Evolutionary conservation across 2,797 vertebrate species (phyloP).

Genomic region (Catharus ustulatus): DNA sequence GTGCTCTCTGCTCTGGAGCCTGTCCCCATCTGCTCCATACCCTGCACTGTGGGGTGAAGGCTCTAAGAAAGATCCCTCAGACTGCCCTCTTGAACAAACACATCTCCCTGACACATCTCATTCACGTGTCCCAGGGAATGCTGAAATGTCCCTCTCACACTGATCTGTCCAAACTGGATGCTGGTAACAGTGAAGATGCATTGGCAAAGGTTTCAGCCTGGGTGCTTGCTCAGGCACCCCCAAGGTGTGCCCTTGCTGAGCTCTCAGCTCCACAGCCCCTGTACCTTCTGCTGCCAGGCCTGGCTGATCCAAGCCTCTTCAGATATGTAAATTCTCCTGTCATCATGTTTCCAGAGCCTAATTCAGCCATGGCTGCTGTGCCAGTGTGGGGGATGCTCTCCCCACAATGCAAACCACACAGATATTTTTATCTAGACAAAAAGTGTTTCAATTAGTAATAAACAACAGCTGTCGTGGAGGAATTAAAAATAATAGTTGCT

Average conservation of each 20-base stretch:
- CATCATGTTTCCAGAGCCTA: rapidly evolving
- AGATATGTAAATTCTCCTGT: neutral
- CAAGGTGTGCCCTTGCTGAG: rapidly evolving
- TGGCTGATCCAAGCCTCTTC: neutral
- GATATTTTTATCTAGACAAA: slow-evolving; percentile 19
- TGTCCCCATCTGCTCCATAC: neutral
- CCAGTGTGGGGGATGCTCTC: neutral
- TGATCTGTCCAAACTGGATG: rapidly evolving
- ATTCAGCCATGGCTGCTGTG: neutral
- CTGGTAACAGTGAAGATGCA: neutral
- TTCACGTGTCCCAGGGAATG: neutral
- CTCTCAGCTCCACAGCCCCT: neutral
- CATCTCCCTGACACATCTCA: neutral
- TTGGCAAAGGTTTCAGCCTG: neutral
- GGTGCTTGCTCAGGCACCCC: neutral
- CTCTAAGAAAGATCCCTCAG: neutral
- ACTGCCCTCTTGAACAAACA: neutral
- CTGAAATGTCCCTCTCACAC: neutral
- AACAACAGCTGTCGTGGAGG: slow-evolving; percentile 17
- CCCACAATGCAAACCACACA: neutral
- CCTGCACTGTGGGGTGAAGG: rapidly evolving
- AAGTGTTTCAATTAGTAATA: slow-evolving; percentile 35
- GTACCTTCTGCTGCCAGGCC: neutral
- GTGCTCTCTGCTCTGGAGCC: neutral
- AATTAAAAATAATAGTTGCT: slow-evolving; percentile 48